phyloP scores from a whole-genome alignment of 2,113 vertebrate genomes.

The Genyomyrus donnyi region DNA sequence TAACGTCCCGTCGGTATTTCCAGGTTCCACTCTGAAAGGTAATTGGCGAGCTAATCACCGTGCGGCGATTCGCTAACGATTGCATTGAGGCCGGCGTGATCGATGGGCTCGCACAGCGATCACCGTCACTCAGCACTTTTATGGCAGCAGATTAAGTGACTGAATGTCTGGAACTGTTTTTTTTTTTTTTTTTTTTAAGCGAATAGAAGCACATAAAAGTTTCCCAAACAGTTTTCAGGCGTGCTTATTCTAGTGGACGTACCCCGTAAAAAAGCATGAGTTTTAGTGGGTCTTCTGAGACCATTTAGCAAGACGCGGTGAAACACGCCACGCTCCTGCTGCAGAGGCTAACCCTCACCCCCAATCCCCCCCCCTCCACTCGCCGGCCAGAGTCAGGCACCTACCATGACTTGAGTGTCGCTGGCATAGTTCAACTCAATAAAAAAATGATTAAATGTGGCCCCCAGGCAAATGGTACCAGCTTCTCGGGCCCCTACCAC shows the following conservation, averaged over 20 bases:
- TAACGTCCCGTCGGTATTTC: not conserved
- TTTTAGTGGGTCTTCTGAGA: slow-evolving; percentile 45
- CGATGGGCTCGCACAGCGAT: not conserved
- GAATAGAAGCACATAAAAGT: slow-evolving; percentile 35
- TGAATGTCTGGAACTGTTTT: slow-evolving; percentile 17
- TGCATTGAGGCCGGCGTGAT: not conserved
- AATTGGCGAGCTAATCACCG: not conserved
- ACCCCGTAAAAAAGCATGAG: slow-evolving; percentile 42
- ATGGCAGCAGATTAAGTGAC: slow-evolving; percentile 5
- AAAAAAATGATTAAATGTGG: slow-evolving; percentile 25
- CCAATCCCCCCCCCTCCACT: not conserved
- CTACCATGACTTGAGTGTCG: slow-evolving; percentile 11
- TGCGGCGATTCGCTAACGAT: not conserved
- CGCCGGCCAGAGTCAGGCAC: not conserved
- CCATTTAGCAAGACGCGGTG: slow-evolving; percentile 42
- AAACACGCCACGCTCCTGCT: slow-evolving; percentile 37
- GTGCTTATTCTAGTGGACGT: slow-evolving; percentile 32
- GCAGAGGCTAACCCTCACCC: slow-evolving; percentile 25
- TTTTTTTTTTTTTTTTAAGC: slow-evolving; percentile 23
- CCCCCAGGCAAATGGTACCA: not conserved
- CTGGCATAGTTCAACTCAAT: slow-evolving; percentile 15
- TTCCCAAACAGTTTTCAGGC: slow-evolving; percentile 23
- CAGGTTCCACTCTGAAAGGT: not conserved
- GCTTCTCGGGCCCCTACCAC: not conserved
- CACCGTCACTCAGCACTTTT: slow-evolving; percentile 8